Percentiles rank a stretch among this genome's conserved stretches.
phyloP scores from a whole-genome alignment of 2,797 vertebrate genomes.

The Enteromius radiatus region DNA sequence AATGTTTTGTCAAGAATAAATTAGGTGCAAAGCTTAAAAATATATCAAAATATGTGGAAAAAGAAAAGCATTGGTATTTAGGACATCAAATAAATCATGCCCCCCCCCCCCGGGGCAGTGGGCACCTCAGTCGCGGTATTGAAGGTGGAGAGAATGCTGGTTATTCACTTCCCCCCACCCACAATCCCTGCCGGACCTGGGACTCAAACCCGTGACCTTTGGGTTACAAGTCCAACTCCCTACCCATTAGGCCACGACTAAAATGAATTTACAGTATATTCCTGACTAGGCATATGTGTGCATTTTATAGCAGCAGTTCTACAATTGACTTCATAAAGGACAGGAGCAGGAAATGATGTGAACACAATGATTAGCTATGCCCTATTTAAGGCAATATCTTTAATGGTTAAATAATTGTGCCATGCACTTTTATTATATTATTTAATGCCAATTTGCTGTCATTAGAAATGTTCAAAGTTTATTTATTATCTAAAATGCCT shows the following conservation, averaged over 20 bases:
- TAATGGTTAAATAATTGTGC: not conserved
- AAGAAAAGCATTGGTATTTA: not conserved
- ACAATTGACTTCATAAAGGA: not conserved
- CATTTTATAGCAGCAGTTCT: not conserved
- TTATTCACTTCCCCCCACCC: no score
- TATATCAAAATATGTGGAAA: not conserved
- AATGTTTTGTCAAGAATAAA: slow-evolving; percentile 10
- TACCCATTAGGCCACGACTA: no score
- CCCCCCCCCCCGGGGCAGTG: no score
- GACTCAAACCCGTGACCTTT: no score
- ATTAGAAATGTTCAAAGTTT: not conserved
- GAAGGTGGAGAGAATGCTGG: no score
- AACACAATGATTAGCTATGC: not conserved
- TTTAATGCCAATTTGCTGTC: not conserved
- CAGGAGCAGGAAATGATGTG: not conserved
- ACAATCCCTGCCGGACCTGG: no score
- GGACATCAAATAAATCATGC: not conserved
- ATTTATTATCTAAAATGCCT: not conserved
- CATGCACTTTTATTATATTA: not conserved
- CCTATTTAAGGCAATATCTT: not conserved
- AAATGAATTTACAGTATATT: not conserved
- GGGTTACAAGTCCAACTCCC: no score
- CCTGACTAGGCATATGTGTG: no score
- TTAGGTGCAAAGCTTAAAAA: slow-evolving; percentile 1
- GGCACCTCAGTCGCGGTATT: no score